These are phyloP conservation scores for Noctua fimbriata DNA, from an alignment of 2,888 invertebrate species.

Conservation along the genomic window DNA sequence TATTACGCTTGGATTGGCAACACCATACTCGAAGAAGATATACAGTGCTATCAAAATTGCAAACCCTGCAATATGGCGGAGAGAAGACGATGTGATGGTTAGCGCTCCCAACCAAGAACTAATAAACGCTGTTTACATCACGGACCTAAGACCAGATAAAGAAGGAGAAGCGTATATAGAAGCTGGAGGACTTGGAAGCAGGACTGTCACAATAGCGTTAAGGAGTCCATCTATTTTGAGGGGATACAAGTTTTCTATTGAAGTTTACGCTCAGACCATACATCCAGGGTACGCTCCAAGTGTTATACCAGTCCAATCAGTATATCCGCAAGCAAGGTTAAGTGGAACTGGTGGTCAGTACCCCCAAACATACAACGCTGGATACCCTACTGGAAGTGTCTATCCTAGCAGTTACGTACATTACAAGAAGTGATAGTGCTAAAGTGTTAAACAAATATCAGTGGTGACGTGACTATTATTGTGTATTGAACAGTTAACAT, in stretches of 20 bases:
- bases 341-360: constrained; percentile 47
- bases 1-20: constrained; percentile 54
- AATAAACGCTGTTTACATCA: constrained; percentile 81
- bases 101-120: constrained; percentile 77
- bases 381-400: constrained; percentile 42
- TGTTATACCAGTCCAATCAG: constrained; percentile 16
- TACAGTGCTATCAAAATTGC: constrained; percentile 81
- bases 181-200: constrained; percentile 82
- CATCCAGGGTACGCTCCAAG: constrained; percentile 55
- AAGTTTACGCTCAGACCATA: constrained; percentile 78
- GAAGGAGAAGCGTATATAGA: constrained; percentile 81
- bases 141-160: constrained; percentile 83
- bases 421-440: constrained; percentile 36
- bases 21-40: constrained; percentile 76
- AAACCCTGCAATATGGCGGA: constrained; percentile 82
- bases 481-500: constrained; percentile 10
- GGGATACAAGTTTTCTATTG: constrained; percentile 83
- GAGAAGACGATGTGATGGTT: constrained; percentile 80
- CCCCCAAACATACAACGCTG: constrained; percentile 33
- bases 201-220: constrained; percentile 80
- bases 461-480: background rate
- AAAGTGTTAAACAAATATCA: constrained; percentile 20
- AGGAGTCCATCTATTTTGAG: constrained; percentile 83
- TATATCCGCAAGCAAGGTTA: constrained; percentile 39
- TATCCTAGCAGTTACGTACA: constrained; percentile 43